Percentiles rank a stretch among this genome's conserved stretches.
phyloP scores from a whole-genome alignment of 2,113 vertebrate species.

The Perca schrenkii region DNA sequence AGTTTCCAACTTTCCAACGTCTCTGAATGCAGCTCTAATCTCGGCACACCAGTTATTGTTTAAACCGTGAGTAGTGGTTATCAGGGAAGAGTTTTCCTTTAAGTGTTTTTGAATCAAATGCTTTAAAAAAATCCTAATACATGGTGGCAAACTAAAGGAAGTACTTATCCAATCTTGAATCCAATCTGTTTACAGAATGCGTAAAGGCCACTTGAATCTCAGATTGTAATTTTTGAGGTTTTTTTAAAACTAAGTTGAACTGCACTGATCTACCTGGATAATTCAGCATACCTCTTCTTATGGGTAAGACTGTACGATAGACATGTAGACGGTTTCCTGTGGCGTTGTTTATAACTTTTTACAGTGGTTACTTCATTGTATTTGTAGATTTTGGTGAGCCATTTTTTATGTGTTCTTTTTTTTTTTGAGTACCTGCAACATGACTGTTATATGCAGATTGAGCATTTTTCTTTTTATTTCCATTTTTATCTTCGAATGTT shows the following conservation, averaged over 20 bases:
- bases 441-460: constrained; percentile 92
- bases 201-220: constrained; percentile 42
- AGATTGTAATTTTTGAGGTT: constrained; percentile 84
- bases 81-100: not conserved
- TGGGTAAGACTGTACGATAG: constrained; percentile 91
- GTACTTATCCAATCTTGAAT: constrained; percentile 16
- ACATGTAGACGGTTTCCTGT: constrained; percentile 88
- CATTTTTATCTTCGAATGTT: constrained; percentile 86
- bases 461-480: constrained; percentile 89
- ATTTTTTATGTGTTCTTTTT: constrained; percentile 87
- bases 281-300: constrained; percentile 96
- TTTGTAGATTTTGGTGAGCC: constrained; percentile 92
- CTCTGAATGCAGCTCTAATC: constrained; percentile 7
- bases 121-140: not conserved
- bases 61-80: constrained; percentile 6
- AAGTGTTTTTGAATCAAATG: constrained; percentile 16
- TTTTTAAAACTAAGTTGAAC: constrained; percentile 86
- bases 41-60: not conserved
- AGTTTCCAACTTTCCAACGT: not conserved
- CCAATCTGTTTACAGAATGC: constrained; percentile 48
- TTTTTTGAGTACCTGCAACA: constrained; percentile 86
- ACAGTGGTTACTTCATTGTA: constrained; percentile 92
- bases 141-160: constrained; percentile 3
- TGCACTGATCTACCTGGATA: constrained; percentile 97
- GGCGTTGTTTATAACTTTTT: constrained; percentile 95